These are phyloP conservation scores for Metellina segmentata DNA, from an alignment of 2,888 invertebrate genomes.

Conservation along the genomic window DNA sequence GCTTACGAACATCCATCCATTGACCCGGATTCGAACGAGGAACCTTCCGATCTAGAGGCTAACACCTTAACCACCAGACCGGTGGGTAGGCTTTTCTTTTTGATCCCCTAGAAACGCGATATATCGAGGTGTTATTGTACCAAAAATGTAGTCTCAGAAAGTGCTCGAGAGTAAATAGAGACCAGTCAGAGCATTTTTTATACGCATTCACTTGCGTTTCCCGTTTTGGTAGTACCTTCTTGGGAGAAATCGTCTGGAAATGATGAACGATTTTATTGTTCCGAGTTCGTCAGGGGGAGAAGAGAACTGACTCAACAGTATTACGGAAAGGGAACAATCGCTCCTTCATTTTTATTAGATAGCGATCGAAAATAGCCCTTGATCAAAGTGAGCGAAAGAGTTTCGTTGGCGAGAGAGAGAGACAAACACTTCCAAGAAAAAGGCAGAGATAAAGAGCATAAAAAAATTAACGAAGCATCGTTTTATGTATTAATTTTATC, in stretches of 20 bases:
- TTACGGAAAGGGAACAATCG: background rate
- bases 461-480: too few species aligned
- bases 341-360: background rate
- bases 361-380: background rate
- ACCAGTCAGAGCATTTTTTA: background rate
- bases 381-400: background rate
- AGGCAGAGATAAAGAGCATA: background rate
- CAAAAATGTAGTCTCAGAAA: too few species aligned
- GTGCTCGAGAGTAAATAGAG: too few species aligned
- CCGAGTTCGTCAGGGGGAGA: background rate
- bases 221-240: background rate
- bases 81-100: too few species aligned
- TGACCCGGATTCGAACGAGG: too few species aligned
- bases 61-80: too few species aligned
- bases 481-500: too few species aligned
- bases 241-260: background rate
- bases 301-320: background rate
- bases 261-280: constrained; percentile 34
- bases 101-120: too few species aligned
- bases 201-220: background rate
- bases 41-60: too few species aligned
- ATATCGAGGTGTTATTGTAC: too few species aligned
- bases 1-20: too few species aligned
- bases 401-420: background rate
- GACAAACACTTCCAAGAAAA: background rate